phyloP scores from a whole-genome alignment of 1,140 invertebrate genomes.

The Atta cephalotes region DNA sequence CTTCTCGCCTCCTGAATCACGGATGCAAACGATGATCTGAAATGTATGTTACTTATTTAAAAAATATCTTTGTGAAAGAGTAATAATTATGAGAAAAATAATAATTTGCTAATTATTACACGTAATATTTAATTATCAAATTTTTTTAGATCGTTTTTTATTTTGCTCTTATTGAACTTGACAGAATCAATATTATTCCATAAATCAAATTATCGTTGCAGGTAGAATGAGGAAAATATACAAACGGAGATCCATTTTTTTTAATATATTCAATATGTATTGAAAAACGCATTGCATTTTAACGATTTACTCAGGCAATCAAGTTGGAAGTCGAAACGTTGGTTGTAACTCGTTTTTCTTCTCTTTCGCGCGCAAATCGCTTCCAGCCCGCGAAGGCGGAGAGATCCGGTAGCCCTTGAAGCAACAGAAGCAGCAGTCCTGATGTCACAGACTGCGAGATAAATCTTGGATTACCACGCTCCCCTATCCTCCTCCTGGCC shows the following conservation, averaged over 20 bases:
- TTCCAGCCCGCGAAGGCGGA: conserved; percentile 52
- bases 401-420: conserved; percentile 72
- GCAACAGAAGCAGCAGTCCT: conserved; percentile 69
- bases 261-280: not conserved
- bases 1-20: conserved; percentile 15
- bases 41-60: not conserved
- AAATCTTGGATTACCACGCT: conserved; percentile 85
- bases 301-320: not conserved
- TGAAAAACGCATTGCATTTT: not conserved
- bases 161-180: not conserved
- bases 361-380: conserved; percentile 16
- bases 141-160: not conserved
- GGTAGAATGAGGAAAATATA: not conserved
- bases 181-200: not conserved
- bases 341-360: conserved; percentile 16
- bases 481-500: conserved; percentile 38
- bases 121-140: not conserved
- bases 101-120: not conserved
- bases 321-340: conserved; percentile 10
- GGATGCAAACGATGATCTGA: not conserved
- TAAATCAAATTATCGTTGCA: not conserved
- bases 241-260: not conserved
- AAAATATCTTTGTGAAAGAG: not conserved
- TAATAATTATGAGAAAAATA: not conserved
- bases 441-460: conserved; percentile 80